phyloP scores from a whole-genome alignment of 2,797 vertebrate genomes.

The Neosilurus mollespiculum region DNA sequence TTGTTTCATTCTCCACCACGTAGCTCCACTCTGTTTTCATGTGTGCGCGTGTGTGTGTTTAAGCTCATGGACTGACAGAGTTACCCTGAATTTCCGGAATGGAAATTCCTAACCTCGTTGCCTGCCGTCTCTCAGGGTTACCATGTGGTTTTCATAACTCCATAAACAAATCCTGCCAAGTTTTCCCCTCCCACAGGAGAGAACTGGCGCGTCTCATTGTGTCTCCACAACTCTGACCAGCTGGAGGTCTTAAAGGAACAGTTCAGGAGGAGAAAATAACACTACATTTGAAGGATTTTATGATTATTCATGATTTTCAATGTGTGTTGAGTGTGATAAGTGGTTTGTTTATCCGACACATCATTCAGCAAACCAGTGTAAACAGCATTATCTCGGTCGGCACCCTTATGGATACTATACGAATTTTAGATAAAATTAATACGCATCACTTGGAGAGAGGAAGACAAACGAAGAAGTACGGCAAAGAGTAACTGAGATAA shows the following conservation, averaged over 20 bases:
- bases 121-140: conserved; percentile 21
- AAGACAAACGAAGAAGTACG: too few species aligned
- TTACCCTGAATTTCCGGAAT: conserved; percentile 31
- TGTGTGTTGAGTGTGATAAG: neutral
- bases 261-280: neutral
- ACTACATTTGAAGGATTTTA: too few species aligned
- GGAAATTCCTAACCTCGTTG: conserved; percentile 39
- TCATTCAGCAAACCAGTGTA: neutral
- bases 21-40: neutral
- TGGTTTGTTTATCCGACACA: neutral
- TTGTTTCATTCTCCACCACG: too few species aligned
- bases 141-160: conserved; percentile 24
- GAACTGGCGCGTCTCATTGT: neutral
- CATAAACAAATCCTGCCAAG: conserved; percentile 5
- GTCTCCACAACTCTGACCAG: neutral
- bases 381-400: neutral
- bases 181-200: neutral
- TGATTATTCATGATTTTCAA: neutral
- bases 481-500: too few species aligned
- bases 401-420: neutral
- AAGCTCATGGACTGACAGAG: too few species aligned
- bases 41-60: neutral
- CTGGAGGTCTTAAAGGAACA: conserved; percentile 7
- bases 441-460: too few species aligned
- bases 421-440: too few species aligned